These are phyloP conservation scores for Sicus ferrugineus DNA, from an alignment of 2,888 invertebrate genomes.

Conservation along the genomic window DNA sequence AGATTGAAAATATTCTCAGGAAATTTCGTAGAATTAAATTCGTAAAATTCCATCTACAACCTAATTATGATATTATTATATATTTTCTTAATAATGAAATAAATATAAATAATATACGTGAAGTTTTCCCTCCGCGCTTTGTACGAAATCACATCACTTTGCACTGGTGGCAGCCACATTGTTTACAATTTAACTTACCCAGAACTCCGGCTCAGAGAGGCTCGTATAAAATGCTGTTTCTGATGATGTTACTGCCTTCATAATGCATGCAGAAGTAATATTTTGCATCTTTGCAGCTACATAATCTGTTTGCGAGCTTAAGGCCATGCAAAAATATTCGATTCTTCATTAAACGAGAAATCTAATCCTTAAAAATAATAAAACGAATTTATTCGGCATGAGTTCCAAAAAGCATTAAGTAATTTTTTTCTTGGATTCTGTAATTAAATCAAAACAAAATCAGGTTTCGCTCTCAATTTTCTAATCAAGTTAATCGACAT, in stretches of 20 bases:
- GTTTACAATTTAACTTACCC: neutral
- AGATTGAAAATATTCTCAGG: no score
- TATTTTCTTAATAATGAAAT: no score
- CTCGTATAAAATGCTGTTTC: neutral
- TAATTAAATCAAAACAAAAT: no score
- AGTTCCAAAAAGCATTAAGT: no score
- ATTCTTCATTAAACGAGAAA: neutral
- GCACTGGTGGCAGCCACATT: neutral
- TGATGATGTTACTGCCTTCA: neutral
- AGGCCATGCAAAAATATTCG: neutral
- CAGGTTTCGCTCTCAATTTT: no score
- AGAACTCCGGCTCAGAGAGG: conserved; percentile 1
- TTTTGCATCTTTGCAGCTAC: conserved; percentile 28
- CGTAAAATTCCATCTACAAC: no score
- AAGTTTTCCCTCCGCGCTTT: neutral
- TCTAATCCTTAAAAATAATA: no score
- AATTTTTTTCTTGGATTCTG: no score
- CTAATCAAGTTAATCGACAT: no score
- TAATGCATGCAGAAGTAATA: conserved; percentile 28
- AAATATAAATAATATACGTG: neutral
- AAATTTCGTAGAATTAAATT: no score
- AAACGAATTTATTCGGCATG: no score
- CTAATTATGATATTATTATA: no score
- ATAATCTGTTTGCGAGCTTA: neutral
- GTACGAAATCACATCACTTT: neutral